phyloP scores from a whole-genome alignment of 2,113 vertebrate genomes.

The Nycticebus coucang region DNA sequence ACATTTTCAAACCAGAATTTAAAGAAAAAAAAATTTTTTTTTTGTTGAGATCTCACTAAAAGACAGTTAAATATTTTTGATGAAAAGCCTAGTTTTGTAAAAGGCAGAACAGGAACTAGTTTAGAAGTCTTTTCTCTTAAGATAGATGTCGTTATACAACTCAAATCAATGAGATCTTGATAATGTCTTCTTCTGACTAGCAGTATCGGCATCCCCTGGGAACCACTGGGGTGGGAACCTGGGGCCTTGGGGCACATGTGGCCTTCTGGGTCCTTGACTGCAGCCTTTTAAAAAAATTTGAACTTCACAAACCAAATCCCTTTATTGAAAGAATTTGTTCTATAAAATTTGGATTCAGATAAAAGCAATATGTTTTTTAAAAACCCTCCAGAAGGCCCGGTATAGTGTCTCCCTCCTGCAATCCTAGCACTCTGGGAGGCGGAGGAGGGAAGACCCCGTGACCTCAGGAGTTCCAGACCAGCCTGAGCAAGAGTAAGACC shows the following conservation, averaged over 20 bases:
- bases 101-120: not conserved
- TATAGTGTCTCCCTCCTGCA: too few species aligned
- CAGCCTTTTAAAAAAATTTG: too few species aligned
- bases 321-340: too few species aligned
- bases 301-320: too few species aligned
- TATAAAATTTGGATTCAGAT: too few species aligned
- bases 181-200: too few species aligned
- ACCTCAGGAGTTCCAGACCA: too few species aligned
- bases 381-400: not conserved
- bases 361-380: not conserved
- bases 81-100: not conserved
- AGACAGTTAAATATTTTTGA: not conserved
- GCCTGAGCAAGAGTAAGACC: too few species aligned
- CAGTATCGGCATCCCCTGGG: not conserved
- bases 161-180: not conserved
- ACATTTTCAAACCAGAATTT: not conserved
- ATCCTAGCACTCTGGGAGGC: too few species aligned
- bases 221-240: not conserved
- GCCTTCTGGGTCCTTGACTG: too few species aligned
- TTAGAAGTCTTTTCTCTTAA: not conserved
- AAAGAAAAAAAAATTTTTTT: slow-evolving; percentile 50
- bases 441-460: too few species aligned
- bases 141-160: not conserved
- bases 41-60: not conserved
- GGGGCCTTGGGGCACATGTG: too few species aligned